phyloP scores from a whole-genome alignment of 2,888 invertebrate genomes.

The Vesta saturnalis region DNA sequence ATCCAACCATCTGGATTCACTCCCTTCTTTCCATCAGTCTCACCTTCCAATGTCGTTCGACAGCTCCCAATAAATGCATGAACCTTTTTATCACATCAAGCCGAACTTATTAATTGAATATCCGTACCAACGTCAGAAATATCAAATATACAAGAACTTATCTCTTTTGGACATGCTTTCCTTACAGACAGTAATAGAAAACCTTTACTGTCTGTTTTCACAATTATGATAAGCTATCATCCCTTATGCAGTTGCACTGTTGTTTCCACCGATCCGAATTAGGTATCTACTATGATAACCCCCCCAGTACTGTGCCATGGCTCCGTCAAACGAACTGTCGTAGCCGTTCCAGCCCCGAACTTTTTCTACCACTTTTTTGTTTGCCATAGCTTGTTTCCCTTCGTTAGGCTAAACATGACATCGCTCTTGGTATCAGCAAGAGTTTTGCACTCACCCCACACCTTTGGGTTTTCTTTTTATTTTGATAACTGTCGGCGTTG shows the following conservation, averaged over 20 bases:
- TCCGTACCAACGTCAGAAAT: background rate
- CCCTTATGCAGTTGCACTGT: slow-evolving; percentile 22
- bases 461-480: slow-evolving; percentile 21
- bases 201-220: slow-evolving; percentile 18
- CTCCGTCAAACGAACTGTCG: slow-evolving; percentile 37
- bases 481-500: too few relatives aligned
- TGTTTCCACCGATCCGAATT: slow-evolving; percentile 36
- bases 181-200: slow-evolving; percentile 6
- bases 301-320: slow-evolving; percentile 39
- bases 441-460: slow-evolving; percentile 24
- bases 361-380: slow-evolving; percentile 20
- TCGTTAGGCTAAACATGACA: background rate
- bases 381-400: background rate
- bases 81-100: slow-evolving; percentile 5
- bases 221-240: slow-evolving; percentile 11
- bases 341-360: slow-evolving; percentile 40
- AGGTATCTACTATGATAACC: slow-evolving; percentile 29
- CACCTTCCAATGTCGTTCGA: too few relatives aligned
- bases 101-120: background rate
- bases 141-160: background rate
- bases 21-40: too few relatives aligned
- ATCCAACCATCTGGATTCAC: too few relatives aligned
- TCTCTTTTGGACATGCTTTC: background rate
- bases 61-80: slow-evolving; percentile 20
- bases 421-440: slow-evolving; percentile 17